A percentile compares a stretch with the other conserved stretches of the same genome.
Conservation (phyloP, 2,113 vertebrate species). For the Haliaeetus leucogaster region DNA sequence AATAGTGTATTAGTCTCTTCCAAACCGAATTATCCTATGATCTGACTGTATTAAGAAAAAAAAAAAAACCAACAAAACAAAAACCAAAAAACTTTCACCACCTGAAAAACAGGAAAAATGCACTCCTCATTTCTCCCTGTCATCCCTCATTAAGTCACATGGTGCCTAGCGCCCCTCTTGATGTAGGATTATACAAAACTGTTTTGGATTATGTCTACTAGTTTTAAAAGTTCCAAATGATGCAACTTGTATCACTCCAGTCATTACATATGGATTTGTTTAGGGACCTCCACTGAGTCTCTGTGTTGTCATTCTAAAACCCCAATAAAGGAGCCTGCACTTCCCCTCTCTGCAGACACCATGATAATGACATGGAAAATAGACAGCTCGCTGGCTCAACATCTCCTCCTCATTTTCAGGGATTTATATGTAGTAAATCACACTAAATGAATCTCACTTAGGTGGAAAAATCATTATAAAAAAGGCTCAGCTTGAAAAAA, state of each 20-base stretch:
- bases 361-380: neutral
- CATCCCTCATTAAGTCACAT: neutral
- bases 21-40: neutral
- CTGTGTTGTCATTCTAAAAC: neutral
- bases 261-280: neutral
- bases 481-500: neutral
- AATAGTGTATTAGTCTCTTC: neutral
- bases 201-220: neutral
- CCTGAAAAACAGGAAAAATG: neutral
- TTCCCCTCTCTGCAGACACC: neutral
- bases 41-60: neutral
- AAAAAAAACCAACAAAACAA: too few species aligned
- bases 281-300: neutral
- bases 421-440: neutral
- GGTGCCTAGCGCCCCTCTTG: neutral
- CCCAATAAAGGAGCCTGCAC: neutral
- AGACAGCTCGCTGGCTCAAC: neutral
- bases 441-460: neutral
- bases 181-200: neutral
- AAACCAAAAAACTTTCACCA: neutral
- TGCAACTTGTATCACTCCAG: neutral
- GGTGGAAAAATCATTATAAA: neutral
- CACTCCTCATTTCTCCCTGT: neutral
- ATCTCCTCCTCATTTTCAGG: neutral
- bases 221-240: neutral